These are phyloP conservation scores for Steromphala cineraria DNA, from an alignment of 2,888 invertebrate genomes.

Conservation along the genomic window DNA sequence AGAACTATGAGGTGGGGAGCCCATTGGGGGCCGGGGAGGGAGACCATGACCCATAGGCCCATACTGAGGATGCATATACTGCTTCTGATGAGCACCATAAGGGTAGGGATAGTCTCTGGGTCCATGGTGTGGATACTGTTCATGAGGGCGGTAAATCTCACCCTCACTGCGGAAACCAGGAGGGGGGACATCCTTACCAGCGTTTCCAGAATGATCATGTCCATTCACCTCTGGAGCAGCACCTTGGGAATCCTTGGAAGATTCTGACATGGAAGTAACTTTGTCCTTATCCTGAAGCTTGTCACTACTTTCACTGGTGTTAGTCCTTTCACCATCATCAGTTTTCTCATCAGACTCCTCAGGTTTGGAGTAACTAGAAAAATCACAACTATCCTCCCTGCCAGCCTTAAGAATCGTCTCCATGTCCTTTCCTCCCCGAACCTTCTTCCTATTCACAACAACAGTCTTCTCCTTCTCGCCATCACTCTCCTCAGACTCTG, in stretches of 20 bases:
- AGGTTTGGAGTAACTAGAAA: background rate
- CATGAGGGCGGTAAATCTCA: background rate
- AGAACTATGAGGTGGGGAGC: constrained; percentile 9
- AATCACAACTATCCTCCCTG: constrained; percentile 35
- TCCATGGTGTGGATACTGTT: background rate
- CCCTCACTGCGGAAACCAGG: background rate
- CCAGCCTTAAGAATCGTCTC: constrained; percentile 36
- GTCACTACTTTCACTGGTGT: constrained; percentile 23
- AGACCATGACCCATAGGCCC: constrained; percentile 12
- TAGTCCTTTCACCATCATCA: background rate
- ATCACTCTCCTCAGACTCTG: constrained; percentile 29
- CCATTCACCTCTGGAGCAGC: background rate
- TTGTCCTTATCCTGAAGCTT: constrained; percentile 24
- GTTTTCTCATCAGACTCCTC: background rate
- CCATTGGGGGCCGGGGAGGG: background rate
- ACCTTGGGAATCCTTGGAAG: background rate
- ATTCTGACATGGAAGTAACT: background rate
- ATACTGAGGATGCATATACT: constrained; percentile 17
- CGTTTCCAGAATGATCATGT: background rate
- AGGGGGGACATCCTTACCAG: background rate
- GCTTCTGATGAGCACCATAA: constrained; percentile 12
- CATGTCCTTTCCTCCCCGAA: constrained; percentile 29
- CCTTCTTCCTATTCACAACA: constrained; percentile 21
- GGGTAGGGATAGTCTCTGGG: background rate
- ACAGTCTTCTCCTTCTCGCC: constrained; percentile 24